Percentiles rank a stretch among this genome's conserved stretches.
phyloP scores from a whole-genome alignment of 2,797 vertebrate species.

The Galaxias olidus region DNA sequence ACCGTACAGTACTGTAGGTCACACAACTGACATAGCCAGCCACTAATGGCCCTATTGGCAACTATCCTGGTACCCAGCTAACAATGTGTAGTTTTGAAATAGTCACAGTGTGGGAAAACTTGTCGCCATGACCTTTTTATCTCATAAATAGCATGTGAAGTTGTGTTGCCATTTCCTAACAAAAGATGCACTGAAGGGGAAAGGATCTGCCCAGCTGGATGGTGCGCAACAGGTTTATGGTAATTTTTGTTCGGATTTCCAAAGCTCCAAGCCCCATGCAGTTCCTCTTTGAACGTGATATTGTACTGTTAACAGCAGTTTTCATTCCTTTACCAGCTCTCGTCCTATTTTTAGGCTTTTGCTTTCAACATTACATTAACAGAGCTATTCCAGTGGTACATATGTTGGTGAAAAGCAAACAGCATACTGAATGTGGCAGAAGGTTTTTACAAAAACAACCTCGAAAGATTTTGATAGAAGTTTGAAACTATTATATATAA shows the following conservation, averaged over 20 bases:
- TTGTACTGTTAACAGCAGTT: conserved; percentile 56
- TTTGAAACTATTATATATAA: no score
- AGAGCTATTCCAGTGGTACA: conserved; percentile 45
- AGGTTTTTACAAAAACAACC: no score
- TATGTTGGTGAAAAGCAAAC: conserved; percentile 41
- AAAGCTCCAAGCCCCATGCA: conserved; percentile 61
- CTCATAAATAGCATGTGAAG: conserved; percentile 54
- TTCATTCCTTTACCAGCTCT: conserved; percentile 52
- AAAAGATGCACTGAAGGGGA: conserved; percentile 59
- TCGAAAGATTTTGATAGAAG: no score
- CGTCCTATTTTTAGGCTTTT: conserved; percentile 61
- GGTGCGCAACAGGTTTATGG: conserved; percentile 47
- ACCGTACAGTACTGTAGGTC: no score
- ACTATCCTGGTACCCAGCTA: not conserved
- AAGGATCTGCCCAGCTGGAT: conserved; percentile 64
- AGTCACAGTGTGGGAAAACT: conserved; percentile 1
- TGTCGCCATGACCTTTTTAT: conserved; percentile 24
- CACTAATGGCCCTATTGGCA: no score
- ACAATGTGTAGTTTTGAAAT: conserved; percentile 9
- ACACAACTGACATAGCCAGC: no score
- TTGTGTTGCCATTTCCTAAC: conserved; percentile 56
- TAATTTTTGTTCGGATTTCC: conserved; percentile 66
- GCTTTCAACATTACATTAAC: conserved; percentile 55
- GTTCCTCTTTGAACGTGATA: conserved; percentile 68
- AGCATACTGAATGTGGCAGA: no score